phyloP scores from a whole-genome alignment of 2,888 invertebrate species.

The Schizotus pectinicornis region DNA sequence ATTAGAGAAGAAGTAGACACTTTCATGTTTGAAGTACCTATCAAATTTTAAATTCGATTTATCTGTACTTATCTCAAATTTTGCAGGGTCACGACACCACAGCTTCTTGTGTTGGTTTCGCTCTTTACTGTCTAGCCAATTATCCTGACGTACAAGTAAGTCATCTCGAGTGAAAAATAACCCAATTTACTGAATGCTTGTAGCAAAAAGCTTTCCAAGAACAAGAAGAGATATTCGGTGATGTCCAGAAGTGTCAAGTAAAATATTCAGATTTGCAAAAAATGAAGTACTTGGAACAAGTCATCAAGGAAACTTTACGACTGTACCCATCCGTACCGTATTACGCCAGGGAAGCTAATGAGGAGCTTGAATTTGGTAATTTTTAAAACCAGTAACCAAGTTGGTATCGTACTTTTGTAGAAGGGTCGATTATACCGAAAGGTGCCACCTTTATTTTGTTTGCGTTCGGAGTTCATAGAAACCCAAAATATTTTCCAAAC shows the following conservation, averaged over 20 bases:
- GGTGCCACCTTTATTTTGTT: conserved; percentile 56
- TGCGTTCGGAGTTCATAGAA: conserved; percentile 60
- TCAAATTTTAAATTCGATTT: neutral
- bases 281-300: conserved; percentile 64
- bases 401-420: conserved; percentile 6
- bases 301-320: conserved; percentile 63
- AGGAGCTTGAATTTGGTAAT: conserved; percentile 20
- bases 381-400: no score
- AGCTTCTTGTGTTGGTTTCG: conserved; percentile 56
- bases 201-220: conserved; percentile 56
- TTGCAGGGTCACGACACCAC: conserved; percentile 59
- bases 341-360: conserved; percentile 56
- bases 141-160: conserved; percentile 53
- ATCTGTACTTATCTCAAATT: neutral
- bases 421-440: conserved; percentile 45
- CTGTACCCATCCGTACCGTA: conserved; percentile 63
- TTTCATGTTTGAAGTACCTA: conserved; percentile 71
- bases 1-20: conserved; percentile 74
- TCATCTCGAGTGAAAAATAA: no score
- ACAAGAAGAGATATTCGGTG: conserved; percentile 49
- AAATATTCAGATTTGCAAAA: conserved; percentile 57
- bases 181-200: conserved; percentile 23
- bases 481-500: conserved; percentile 60
- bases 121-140: conserved; percentile 54
- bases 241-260: conserved; percentile 33